Percentiles rank a stretch among this genome's conserved stretches.
Conservation (phyloP, 2,888 invertebrate genomes). For the Sarcophaga carnaria region DNA sequence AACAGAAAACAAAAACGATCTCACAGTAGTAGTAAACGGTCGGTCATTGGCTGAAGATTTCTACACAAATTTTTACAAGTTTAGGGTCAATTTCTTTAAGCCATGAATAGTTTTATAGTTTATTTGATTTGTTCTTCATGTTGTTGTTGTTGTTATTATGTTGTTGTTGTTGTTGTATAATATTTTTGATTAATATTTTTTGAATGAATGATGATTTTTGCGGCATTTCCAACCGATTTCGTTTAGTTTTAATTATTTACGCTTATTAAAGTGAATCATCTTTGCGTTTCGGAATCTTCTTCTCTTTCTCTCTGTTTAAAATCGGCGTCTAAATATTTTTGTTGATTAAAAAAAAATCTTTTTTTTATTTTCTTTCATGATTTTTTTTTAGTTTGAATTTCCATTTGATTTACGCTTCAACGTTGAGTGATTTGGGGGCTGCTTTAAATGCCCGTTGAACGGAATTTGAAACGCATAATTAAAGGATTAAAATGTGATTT, state of each 20-base stretch:
- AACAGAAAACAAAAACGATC: not conserved
- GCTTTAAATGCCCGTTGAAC: not conserved
- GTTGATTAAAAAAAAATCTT: not conserved
- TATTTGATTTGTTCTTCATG: not conserved
- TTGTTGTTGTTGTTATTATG: not conserved
- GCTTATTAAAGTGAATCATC: slow-evolving; percentile 50
- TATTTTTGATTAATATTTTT: slow-evolving; percentile 29
- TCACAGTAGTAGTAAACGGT: not conserved
- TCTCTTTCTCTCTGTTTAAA: not conserved
- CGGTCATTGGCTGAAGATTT: not conserved
- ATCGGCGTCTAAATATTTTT: slow-evolving; percentile 38
- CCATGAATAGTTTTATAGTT: not conserved
- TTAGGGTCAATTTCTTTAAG: slow-evolving; percentile 8
- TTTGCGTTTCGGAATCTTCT: slow-evolving; percentile 14
- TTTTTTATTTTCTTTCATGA: not conserved
- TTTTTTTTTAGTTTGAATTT: slow-evolving; percentile 33
- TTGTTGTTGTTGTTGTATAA: not conserved
- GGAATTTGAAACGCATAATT: slow-evolving; percentile 36
- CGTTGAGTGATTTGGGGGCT: slow-evolving; percentile 43
- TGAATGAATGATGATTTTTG: slow-evolving; percentile 7
- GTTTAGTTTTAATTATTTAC: slow-evolving; percentile 38
- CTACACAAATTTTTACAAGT: not conserved
- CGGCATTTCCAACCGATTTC: not conserved
- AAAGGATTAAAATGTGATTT: slow-evolving; percentile 47
- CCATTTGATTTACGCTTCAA: slow-evolving; percentile 37